A percentile compares a stretch with the other conserved stretches of the same genome.
Conservation (phyloP, 2,797 vertebrate genomes). For the Amazona finschi region DNA sequence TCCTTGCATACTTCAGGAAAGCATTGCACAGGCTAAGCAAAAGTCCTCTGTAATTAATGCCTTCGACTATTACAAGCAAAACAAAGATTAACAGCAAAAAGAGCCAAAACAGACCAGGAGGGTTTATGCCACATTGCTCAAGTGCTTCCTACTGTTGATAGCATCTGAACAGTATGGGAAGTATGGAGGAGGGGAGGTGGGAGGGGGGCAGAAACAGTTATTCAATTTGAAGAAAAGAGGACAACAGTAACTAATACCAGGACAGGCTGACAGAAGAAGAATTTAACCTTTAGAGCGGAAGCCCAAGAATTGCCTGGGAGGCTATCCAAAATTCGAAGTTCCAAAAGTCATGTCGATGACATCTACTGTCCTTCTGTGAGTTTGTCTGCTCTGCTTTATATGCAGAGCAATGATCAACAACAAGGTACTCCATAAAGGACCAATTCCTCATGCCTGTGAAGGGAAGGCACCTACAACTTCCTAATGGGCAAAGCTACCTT, state of each 20-base stretch:
- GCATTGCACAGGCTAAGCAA: not conserved
- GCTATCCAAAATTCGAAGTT: not conserved
- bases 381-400: not conserved
- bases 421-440: not conserved
- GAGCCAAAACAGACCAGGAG: not conserved
- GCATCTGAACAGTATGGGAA: not conserved
- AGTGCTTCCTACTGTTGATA: not conserved
- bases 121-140: not conserved
- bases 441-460: rapidly evolving
- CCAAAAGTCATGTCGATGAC: not conserved
- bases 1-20: not conserved
- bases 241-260: not conserved
- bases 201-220: not conserved
- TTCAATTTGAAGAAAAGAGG: not conserved
- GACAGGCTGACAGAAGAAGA: not conserved
- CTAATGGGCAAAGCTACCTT: not conserved
- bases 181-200: not conserved
- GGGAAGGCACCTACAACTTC: not conserved
- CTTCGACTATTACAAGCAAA: not conserved
- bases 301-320: not conserved
- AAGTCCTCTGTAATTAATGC: not conserved
- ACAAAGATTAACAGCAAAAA: not conserved
- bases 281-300: not conserved
- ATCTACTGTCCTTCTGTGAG: not conserved
- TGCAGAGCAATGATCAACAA: not conserved